A percentile compares a stretch with the other conserved stretches of the same genome.
Evolutionary conservation across 2,888 invertebrate genomes (phyloP).

Genomic region (Lepeophtheirus nordmannii): DNA sequence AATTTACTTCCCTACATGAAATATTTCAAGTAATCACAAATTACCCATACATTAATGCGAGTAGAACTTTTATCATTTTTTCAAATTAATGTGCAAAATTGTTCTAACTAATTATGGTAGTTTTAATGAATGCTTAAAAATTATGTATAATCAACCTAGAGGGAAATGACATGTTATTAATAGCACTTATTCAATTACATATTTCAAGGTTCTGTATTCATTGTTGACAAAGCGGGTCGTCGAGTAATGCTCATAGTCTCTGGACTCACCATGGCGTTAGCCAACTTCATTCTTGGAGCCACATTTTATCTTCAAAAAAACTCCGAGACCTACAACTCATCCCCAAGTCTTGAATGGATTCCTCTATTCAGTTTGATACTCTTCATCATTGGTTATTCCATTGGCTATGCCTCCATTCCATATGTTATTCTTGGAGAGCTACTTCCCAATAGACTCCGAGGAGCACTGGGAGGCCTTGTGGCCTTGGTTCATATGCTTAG

Average conservation of each 20-base stretch:
- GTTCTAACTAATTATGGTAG: too few relatives aligned
- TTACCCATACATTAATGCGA: too few relatives aligned
- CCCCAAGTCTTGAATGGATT: constrained; percentile 21
- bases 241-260: background rate
- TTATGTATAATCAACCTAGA: too few relatives aligned
- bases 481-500: constrained; percentile 24
- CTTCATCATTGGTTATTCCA: constrained; percentile 26
- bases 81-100: too few relatives aligned
- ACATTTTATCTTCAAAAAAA: background rate
- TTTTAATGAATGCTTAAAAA: too few relatives aligned
- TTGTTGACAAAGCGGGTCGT: constrained; percentile 9
- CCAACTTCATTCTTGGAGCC: background rate
- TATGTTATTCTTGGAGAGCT: constrained; percentile 25
- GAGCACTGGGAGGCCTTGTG: constrained; percentile 8
- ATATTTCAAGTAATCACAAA: too few relatives aligned
- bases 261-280: constrained; percentile 5
- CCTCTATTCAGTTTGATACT: constrained; percentile 25
- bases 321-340: background rate
- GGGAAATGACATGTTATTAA: too few relatives aligned
- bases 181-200: too few relatives aligned
- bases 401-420: constrained; percentile 26
- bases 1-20: too few relatives aligned
- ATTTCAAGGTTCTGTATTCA: background rate
- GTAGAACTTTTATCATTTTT: too few relatives aligned
- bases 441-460: constrained; percentile 6